These are phyloP conservation scores for Calidris pygmaea DNA, from an alignment of 2,113 vertebrate species.

Conservation along the genomic window DNA sequence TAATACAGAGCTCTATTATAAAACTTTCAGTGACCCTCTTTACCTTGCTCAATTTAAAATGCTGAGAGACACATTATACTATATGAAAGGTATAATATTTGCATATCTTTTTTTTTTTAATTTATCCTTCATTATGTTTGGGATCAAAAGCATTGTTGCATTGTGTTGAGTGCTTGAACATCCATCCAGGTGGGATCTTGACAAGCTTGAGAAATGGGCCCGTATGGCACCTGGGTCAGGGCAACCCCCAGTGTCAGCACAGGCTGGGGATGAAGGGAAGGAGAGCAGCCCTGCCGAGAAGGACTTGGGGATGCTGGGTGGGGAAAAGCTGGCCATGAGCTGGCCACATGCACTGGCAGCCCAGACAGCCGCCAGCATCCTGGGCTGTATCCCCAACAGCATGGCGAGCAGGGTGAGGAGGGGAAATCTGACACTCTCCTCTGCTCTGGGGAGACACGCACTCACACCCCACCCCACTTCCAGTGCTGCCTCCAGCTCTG, in stretches of 20 bases:
- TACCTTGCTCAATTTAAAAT: conserved; percentile 97
- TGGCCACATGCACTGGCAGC: neutral
- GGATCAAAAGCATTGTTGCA: neutral
- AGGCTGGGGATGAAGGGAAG: neutral
- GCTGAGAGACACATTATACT: conserved; percentile 93
- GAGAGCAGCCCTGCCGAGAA: neutral
- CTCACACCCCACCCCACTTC: no score
- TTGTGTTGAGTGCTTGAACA: neutral
- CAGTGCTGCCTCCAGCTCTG: no score
- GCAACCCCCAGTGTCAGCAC: neutral
- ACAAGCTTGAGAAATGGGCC: neutral
- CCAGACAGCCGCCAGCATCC: neutral
- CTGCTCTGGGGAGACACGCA: neutral
- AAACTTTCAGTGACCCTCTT: conserved; percentile 90
- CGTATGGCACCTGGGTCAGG: no score
- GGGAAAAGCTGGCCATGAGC: neutral
- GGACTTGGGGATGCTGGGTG: neutral
- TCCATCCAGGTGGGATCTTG: neutral
- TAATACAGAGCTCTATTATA: conserved; percentile 83
- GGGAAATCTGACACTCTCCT: neutral
- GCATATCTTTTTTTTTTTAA: neutral
- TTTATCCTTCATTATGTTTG: neutral
- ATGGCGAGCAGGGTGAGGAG: neutral
- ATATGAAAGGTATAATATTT: conserved; percentile 85
- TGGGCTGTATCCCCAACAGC: neutral